Base-by-base conservation (phyloP, 2,888 invertebrate genomes). In the Himalopsyche kuldschensis region DNA sequence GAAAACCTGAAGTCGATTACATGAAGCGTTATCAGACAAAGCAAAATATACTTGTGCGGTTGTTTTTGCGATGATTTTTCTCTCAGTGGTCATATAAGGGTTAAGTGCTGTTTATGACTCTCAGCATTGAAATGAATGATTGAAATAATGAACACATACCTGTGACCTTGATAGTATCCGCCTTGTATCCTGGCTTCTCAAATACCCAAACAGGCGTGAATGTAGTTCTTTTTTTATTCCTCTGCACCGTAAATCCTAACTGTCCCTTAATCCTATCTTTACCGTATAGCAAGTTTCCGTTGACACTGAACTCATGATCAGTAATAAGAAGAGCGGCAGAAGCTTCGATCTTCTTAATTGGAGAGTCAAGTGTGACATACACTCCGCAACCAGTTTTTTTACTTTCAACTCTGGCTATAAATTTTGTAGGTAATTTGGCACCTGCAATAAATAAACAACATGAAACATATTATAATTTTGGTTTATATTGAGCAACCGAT, bases 341-440 rank as follows among this genome's bases (percentile, higher is more conserved):
- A 0, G 93, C 90, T 0, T 90, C 91, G 0, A 94, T 88, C 4
- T 90, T 91, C 86, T 94, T 94, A 82, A 94, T 90, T 0, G 95
- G 94, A 3, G 95, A 94, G 20, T 93, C 92, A 0, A 96, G 88
- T 0, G 91, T 88, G 0, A 94, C 88, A 79, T 24, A 30, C 4
- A 69, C 27, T 15, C 11, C 15, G 2, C 1, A 1, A 10, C 27
- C 69, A 27, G 15, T 11, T 2, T 69, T 11, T 27, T 6, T 30
- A 10, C 1, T 1, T 15, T 69, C 69, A 27, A 30, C 3, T 27
- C 11, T 30, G 27, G 30, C 15, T 15, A 11, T 4, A 15, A 69
- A 20, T 27, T 69, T 27, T 15, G 11, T 69, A 2, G 69, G 69
- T 69, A 69, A 69, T 69, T 69, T 69, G 27, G 69, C 69, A 69